These are phyloP conservation scores for Eupeodes latifasciatus DNA, from an alignment of 2,888 invertebrate genomes.

Conservation along the genomic window DNA sequence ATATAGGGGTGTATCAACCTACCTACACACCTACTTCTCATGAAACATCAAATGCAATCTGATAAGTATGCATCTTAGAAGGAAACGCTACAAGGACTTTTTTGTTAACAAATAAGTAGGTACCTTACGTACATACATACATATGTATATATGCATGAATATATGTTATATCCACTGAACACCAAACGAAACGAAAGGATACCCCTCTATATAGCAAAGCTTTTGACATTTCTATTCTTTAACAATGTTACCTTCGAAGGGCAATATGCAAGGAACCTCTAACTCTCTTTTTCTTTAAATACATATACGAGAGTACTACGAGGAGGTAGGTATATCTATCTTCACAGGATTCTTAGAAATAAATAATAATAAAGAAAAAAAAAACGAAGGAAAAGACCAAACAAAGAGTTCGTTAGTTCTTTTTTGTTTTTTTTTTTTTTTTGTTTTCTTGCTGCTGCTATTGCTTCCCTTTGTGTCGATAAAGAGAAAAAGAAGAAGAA, in stretches of 20 bases:
- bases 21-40: constrained; percentile 25
- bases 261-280: constrained; percentile 33
- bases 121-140: too few species aligned
- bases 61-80: constrained; percentile 41
- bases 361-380: not conserved
- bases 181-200: not conserved
- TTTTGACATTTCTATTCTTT: constrained; percentile 67
- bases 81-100: constrained; percentile 20
- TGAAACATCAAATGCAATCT: constrained; percentile 62
- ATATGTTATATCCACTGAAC: too few species aligned
- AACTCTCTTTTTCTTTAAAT: not conserved
- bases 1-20: not conserved
- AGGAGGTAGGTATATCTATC: not conserved
- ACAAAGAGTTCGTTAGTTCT: constrained; percentile 28
- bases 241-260: constrained; percentile 68
- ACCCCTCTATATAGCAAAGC: constrained; percentile 39
- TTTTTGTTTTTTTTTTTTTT: constrained; percentile 17
- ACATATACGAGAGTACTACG: too few species aligned
- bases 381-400: not conserved
- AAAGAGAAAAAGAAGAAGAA: constrained; percentile 16
- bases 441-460: not conserved
- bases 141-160: too few species aligned
- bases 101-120: constrained; percentile 19
- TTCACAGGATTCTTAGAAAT: constrained; percentile 19
- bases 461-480: not conserved